Conservation (phyloP, 2,113 vertebrate genomes). For the Channa maculata region DNA sequence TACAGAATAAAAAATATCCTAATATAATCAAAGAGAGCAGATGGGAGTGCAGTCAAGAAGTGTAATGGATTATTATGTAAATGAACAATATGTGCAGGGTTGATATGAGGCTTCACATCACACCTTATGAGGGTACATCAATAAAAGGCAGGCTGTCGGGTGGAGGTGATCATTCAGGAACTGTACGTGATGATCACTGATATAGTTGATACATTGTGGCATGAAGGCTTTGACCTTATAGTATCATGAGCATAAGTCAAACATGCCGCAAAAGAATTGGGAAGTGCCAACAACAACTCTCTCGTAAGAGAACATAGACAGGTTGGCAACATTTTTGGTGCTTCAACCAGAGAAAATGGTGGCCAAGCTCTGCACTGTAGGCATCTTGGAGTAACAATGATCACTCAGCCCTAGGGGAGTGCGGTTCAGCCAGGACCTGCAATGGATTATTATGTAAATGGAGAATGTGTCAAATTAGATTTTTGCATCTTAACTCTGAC, state of each 20-base stretch:
- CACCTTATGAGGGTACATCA: not conserved
- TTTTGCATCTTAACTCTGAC: not conserved
- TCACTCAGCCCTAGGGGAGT: not conserved
- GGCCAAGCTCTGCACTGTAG: not conserved
- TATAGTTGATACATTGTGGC: no score
- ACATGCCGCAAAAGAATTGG: no score
- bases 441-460: not conserved
- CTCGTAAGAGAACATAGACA: no score
- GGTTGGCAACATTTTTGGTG: no score
- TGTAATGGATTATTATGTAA: slow-evolving; percentile 2
- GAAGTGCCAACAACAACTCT: no score
- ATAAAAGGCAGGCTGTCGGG: not conserved
- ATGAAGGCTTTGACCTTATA: no score
- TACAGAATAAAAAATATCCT: not conserved
- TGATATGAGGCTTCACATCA: not conserved
- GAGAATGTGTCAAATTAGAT: not conserved
- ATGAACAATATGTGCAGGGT: not conserved
- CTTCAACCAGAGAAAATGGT: no score
- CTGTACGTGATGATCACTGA: no score
- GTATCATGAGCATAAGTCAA: no score
- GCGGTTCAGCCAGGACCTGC: not conserved
- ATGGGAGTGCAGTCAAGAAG: not conserved
- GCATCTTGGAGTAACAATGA: not conserved
- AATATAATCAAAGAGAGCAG: slow-evolving; percentile 1
- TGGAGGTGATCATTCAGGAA: no score